Conservation (phyloP, 2,113 vertebrate genomes). For the Orcinus orca region DNA sequence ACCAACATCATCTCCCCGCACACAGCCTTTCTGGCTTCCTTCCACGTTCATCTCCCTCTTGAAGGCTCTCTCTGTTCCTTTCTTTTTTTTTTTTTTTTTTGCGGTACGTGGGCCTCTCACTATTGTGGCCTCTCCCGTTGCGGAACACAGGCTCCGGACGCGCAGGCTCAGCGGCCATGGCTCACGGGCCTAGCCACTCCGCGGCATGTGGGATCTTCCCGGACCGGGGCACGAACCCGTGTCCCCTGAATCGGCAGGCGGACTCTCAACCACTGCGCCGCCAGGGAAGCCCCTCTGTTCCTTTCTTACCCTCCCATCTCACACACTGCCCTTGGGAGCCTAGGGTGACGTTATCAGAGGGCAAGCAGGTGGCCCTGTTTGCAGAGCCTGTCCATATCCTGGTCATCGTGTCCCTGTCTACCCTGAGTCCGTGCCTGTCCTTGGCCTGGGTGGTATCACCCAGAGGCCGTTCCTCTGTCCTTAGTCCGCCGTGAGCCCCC, state of each 20-base stretch:
- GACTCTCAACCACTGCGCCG: too few relatives aligned
- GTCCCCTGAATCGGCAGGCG: too few relatives aligned
- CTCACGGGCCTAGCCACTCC: too few relatives aligned
- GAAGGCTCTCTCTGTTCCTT: neutral
- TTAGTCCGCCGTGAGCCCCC: rapidly evolving
- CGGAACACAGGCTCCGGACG: too few relatives aligned
- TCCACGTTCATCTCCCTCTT: neutral
- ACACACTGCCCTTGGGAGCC: neutral
- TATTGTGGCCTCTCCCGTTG: too few relatives aligned
- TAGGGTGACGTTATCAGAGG: neutral
- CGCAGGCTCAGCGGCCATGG: too few relatives aligned
- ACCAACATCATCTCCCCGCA: neutral
- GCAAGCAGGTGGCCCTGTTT: neutral
- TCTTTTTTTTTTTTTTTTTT: too few relatives aligned
- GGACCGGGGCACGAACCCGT: too few relatives aligned
- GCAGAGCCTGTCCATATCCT: neutral
- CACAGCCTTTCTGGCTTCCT: neutral
- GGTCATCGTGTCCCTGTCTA: neutral
- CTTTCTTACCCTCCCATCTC: neutral
- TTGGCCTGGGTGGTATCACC: neutral
- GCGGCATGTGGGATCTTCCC: too few relatives aligned
- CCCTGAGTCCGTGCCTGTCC: neutral
- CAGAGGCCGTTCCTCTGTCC: neutral
- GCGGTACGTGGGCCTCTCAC: too few relatives aligned
- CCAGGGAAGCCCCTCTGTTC: neutral